phyloP scores from a whole-genome alignment of 2,797 vertebrate genomes.

The Hafferia zeledoni region DNA sequence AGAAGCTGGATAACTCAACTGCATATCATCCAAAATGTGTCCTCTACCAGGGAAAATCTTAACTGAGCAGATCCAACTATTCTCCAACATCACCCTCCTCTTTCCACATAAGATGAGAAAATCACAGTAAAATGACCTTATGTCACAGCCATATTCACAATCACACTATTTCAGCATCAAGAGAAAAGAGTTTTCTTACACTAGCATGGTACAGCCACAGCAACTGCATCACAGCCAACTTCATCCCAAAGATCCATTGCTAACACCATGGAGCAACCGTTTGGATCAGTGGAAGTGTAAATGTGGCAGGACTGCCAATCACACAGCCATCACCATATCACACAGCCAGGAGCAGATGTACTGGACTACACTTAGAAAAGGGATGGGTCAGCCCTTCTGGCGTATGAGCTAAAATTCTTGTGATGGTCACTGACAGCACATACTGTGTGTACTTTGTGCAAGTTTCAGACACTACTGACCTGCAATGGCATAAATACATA shows the following conservation, averaged over 20 bases:
- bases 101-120: neutral
- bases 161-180: neutral
- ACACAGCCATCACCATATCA: neutral
- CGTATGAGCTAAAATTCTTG: neutral
- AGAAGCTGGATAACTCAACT: neutral
- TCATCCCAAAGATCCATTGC: neutral
- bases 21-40: neutral
- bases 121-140: neutral
- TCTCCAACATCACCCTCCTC: neutral
- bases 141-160: neutral
- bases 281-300: neutral
- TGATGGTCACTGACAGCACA: neutral
- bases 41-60: neutral
- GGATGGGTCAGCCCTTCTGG: neutral
- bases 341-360: neutral
- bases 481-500: neutral
- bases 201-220: neutral
- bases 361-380: neutral
- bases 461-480: neutral
- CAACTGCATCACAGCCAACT: neutral
- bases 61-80: neutral
- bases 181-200: neutral
- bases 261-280: neutral
- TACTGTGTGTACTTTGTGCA: neutral
- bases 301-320: neutral